Evolutionary conservation across 2,797 vertebrate species (phyloP).

Genomic region (Varecia variegata): DNA sequence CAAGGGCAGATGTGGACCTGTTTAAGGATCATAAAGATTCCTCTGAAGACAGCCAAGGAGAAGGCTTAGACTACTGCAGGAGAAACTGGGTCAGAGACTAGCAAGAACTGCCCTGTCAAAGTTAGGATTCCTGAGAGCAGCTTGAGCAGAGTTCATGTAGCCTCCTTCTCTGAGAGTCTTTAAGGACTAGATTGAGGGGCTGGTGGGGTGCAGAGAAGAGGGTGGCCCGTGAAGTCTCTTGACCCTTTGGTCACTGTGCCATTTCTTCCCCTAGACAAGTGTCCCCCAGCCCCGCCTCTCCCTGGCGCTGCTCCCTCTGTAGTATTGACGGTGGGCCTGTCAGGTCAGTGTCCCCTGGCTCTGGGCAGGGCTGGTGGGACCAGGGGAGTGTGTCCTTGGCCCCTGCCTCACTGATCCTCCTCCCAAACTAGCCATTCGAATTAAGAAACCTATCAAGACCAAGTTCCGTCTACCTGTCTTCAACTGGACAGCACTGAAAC

Average conservation of each 20-base stretch:
- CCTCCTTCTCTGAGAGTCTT: background rate
- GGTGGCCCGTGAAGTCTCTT: background rate
- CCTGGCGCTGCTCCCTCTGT: constrained; percentile 92
- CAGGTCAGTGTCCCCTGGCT: constrained; percentile 85
- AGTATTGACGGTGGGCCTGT: constrained; percentile 92
- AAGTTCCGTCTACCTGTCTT: constrained; percentile 98
- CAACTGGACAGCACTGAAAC: constrained; percentile 98
- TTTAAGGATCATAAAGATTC: background rate
- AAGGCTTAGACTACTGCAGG: background rate
- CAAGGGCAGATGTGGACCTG: background rate
- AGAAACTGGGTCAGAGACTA: background rate
- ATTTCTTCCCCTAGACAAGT: constrained; percentile 79
- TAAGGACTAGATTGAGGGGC: background rate
- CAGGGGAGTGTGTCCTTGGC: background rate
- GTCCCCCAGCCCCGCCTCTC: constrained; percentile 89
- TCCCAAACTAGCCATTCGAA: constrained; percentile 90
- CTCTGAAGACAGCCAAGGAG: background rate
- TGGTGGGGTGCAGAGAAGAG: background rate
- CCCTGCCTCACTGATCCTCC: background rate
- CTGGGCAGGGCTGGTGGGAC: background rate
- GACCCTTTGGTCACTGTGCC: background rate
- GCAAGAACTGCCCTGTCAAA: background rate
- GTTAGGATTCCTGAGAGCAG: background rate
- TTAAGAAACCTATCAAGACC: constrained; percentile 99
- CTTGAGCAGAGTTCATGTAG: background rate